phyloP scores from a whole-genome alignment of 2,797 vertebrate species.

The Coendou prehensilis region DNA sequence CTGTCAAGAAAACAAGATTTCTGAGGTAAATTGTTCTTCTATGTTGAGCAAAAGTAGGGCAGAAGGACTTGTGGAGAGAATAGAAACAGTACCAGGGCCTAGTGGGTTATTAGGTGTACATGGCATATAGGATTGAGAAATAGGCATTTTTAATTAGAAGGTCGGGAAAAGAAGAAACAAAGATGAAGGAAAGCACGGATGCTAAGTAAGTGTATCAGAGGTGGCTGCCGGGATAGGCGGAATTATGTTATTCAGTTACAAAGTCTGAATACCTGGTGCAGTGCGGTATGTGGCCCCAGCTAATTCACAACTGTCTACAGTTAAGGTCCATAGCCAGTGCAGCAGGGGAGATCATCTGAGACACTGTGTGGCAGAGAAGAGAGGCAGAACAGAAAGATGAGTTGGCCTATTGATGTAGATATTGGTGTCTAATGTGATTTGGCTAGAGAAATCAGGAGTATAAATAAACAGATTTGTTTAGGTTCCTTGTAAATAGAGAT shows the following conservation, averaged over 20 bases:
- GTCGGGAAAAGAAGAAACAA: background rate
- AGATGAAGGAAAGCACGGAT: background rate
- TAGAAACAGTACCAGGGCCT: background rate
- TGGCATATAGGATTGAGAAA: background rate
- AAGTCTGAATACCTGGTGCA: background rate
- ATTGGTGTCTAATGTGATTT: background rate
- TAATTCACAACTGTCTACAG: background rate
- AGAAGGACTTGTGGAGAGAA: background rate
- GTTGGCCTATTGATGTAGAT: background rate
- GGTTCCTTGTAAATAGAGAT: background rate
- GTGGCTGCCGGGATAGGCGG: background rate
- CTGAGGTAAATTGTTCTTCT: slow-evolving; percentile 32
- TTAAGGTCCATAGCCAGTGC: background rate
- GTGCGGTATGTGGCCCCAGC: background rate
- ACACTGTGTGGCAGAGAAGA: background rate
- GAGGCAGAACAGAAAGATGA: background rate
- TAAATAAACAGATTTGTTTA: slow-evolving; percentile 30
- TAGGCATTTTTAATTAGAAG: background rate
- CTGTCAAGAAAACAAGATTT: slow-evolving; percentile 57
- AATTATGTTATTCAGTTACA: background rate
- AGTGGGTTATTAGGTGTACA: background rate
- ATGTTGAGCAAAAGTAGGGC: background rate
- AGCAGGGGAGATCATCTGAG: background rate
- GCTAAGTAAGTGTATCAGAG: background rate
- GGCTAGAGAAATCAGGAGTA: background rate